These are phyloP conservation scores for Notothenia coriiceps DNA, from an alignment of 2,113 vertebrate species.

Conservation along the genomic window DNA sequence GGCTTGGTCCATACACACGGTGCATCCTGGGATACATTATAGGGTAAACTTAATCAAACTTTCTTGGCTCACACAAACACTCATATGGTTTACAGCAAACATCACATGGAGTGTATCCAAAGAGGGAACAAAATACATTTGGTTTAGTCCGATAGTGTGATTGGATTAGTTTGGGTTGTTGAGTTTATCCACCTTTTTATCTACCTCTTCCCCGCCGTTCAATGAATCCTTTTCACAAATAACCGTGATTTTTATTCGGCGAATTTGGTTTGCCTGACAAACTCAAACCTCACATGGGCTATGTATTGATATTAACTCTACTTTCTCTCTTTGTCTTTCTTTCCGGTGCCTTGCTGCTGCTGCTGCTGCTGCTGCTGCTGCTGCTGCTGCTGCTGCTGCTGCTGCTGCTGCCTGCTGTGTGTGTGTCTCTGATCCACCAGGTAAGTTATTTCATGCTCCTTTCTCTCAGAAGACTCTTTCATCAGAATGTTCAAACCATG, in stretches of 20 bases:
- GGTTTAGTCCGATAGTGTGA: background rate
- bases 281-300: background rate
- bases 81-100: background rate
- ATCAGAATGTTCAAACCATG: constrained; percentile 38
- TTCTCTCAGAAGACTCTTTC: constrained; percentile 41
- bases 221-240: constrained; percentile 16
- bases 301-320: constrained; percentile 41
- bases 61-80: constrained; percentile 27
- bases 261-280: constrained; percentile 22
- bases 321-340: constrained; percentile 20
- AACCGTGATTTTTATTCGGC: constrained; percentile 27
- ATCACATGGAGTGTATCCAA: background rate
- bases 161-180: background rate
- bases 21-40: constrained; percentile 46
- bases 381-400: background rate
- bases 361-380: background rate
- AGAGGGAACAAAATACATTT: too few relatives aligned
- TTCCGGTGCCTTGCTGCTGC: constrained; percentile 7
- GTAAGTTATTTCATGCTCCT: constrained; percentile 62
- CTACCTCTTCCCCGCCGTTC: background rate
- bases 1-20: constrained; percentile 15
- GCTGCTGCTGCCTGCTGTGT: constrained; percentile 13
- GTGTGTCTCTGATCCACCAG: constrained; percentile 54
- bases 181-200: constrained; percentile 12
- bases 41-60: constrained; percentile 54